Evolutionary conservation across 2,113 vertebrate species (phyloP).

Genomic region (Plecturocebus donacophilus): DNA sequence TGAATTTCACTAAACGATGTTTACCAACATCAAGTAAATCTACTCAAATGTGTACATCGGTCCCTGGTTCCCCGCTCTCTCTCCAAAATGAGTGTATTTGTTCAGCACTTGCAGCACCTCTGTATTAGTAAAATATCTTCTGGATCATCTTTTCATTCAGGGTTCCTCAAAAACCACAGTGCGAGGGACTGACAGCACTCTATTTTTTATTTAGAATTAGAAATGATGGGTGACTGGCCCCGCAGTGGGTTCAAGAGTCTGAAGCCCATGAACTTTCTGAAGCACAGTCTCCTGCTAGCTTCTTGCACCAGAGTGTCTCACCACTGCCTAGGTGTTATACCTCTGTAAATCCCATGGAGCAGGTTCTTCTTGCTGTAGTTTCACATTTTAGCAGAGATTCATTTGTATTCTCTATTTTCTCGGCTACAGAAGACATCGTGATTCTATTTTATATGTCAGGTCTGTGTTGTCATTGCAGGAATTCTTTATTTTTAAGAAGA

Average conservation of each 20-base stretch:
- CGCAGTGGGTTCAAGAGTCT: neutral
- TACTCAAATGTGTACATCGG: neutral
- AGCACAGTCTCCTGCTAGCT: neutral
- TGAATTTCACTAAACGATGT: neutral
- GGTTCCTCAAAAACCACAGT: neutral
- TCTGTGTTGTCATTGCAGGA: neutral
- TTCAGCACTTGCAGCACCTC: neutral
- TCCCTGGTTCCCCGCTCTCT: neutral
- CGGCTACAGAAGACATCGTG: neutral
- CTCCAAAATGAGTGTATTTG: neutral
- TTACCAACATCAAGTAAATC: no score
- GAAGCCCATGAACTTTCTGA: neutral
- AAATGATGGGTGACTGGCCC: fast-evolving
- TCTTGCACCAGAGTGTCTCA: neutral
- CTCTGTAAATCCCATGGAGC: fast-evolving
- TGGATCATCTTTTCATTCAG: neutral
- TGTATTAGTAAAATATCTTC: neutral
- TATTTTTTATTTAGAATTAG: neutral
- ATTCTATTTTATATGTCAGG: neutral
- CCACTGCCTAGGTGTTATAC: neutral
- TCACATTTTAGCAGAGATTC: neutral
- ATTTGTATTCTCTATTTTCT: neutral
- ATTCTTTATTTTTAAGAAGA: neutral
- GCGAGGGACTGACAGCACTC: neutral
- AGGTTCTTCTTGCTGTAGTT: neutral